A percentile compares a stretch with the other conserved stretches of the same genome.
Conservation (phyloP, 2,113 vertebrate species). For the Erythrocercus mccallii region DNA sequence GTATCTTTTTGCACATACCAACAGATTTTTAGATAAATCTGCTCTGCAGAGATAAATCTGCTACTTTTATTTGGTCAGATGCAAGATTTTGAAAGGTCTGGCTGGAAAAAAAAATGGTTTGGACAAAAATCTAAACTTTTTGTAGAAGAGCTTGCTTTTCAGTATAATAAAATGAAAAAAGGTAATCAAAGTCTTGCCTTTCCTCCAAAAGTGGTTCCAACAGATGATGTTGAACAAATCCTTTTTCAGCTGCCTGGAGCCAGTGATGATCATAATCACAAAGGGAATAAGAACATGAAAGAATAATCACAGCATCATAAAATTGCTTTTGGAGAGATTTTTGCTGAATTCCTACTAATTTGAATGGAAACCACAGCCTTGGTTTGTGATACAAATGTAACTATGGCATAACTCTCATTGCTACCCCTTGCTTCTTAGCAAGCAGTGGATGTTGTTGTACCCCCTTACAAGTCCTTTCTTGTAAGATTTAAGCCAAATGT, state of each 20-base stretch:
- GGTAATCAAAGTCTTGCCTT: background rate
- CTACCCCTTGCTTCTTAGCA: background rate
- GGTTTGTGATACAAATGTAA: background rate
- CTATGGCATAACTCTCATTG: background rate
- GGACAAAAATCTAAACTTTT: background rate
- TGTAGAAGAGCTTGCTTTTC: background rate
- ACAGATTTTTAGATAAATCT: too few species aligned
- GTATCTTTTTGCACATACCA: background rate
- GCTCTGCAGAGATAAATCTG: too few species aligned
- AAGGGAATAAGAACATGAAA: background rate
- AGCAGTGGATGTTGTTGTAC: background rate
- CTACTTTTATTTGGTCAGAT: background rate
- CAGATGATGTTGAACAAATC: background rate
- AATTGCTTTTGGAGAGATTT: background rate
- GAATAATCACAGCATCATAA: background rate
- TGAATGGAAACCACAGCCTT: background rate
- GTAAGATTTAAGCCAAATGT: background rate
- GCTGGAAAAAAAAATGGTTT: background rate
- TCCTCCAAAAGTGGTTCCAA: background rate
- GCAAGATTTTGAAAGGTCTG: background rate
- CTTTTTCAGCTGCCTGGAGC: background rate
- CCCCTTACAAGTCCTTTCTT: background rate
- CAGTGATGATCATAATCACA: background rate
- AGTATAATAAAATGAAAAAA: background rate
- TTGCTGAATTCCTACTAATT: background rate